Percentiles rank a stretch among this genome's conserved stretches.
Conservation (phyloP, 2,113 vertebrate genomes). For the Semicossyphus pulcher region DNA sequence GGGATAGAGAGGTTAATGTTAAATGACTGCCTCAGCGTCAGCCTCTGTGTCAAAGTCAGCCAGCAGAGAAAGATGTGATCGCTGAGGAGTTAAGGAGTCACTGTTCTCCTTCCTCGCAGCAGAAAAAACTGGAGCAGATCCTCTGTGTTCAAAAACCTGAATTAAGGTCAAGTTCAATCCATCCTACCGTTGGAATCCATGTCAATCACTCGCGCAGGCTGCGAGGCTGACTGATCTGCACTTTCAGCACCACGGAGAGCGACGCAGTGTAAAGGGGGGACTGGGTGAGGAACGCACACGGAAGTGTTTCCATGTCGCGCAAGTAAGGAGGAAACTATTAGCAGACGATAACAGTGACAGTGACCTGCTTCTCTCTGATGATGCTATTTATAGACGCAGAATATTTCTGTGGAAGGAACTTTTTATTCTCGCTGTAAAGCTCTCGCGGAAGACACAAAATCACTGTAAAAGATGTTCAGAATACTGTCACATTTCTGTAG, state of each 20-base stretch:
- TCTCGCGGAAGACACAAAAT: background rate
- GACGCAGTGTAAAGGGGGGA: background rate
- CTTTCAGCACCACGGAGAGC: constrained; percentile 81
- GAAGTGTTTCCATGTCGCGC: constrained; percentile 3
- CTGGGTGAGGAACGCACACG: constrained; percentile 21
- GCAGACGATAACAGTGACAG: constrained; percentile 25
- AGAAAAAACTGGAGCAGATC: constrained; percentile 65
- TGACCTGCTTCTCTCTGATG: constrained; percentile 37
- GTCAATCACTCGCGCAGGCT: constrained; percentile 61
- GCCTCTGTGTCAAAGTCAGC: constrained; percentile 57
- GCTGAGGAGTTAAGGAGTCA: constrained; percentile 28
- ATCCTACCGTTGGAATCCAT: constrained; percentile 51
- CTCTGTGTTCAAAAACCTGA: constrained; percentile 60
- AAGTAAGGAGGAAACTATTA: constrained; percentile 37
- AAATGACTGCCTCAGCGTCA: constrained; percentile 42
- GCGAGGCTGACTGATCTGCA: constrained; percentile 55
- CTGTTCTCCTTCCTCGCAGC: constrained; percentile 43
- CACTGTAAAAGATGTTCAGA: background rate
- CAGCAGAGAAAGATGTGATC: constrained; percentile 17
- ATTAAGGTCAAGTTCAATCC: constrained; percentile 77
- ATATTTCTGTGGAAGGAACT: constrained; percentile 17
- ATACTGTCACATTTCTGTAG: background rate
- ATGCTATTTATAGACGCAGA: constrained; percentile 24
- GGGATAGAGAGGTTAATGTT: constrained; percentile 49
- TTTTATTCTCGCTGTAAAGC: background rate